A percentile compares a stretch with the other conserved stretches of the same genome.
phyloP scores from a whole-genome alignment of 2,113 vertebrate genomes.

The Thomomys bottae region DNA sequence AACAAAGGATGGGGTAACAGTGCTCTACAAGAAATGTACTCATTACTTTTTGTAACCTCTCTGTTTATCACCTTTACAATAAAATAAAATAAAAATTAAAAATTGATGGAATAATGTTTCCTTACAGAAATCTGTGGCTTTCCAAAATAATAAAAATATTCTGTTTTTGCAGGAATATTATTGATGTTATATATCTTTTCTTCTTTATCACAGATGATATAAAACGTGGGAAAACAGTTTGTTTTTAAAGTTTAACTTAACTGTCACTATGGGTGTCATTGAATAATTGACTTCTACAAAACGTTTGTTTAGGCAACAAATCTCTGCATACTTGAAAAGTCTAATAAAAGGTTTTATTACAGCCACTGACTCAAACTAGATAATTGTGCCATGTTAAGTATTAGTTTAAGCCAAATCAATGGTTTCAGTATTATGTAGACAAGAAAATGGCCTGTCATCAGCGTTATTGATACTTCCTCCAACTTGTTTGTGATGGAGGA shows the following conservation, averaged over 20 bases:
- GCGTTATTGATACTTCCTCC: not conserved
- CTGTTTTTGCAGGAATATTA: not conserved
- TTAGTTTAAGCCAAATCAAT: constrained; percentile 25
- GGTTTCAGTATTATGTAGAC: not conserved
- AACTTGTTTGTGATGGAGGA: not conserved
- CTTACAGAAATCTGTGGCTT: not conserved
- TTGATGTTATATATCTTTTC: not conserved
- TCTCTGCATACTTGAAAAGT: constrained; percentile 44
- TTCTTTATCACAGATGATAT: not conserved
- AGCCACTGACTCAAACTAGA: not conserved
- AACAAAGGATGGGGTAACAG: no score
- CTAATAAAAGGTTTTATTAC: constrained; percentile 41
- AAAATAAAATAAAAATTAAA: not conserved
- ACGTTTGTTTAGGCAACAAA: constrained; percentile 31
- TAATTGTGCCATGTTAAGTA: not conserved
- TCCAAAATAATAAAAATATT: not conserved
- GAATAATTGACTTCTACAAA: not conserved
- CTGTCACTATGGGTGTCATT: not conserved
- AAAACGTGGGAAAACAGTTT: not conserved
- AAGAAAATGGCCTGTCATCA: not conserved
- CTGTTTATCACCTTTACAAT: no score
- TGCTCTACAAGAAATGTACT: no score
- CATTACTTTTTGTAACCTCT: no score
- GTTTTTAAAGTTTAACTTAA: not conserved
- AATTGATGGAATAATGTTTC: not conserved